A percentile compares a stretch with the other conserved stretches of the same genome.
Conservation (phyloP, 2,113 vertebrate species). For the Melanerpes formicivorus region DNA sequence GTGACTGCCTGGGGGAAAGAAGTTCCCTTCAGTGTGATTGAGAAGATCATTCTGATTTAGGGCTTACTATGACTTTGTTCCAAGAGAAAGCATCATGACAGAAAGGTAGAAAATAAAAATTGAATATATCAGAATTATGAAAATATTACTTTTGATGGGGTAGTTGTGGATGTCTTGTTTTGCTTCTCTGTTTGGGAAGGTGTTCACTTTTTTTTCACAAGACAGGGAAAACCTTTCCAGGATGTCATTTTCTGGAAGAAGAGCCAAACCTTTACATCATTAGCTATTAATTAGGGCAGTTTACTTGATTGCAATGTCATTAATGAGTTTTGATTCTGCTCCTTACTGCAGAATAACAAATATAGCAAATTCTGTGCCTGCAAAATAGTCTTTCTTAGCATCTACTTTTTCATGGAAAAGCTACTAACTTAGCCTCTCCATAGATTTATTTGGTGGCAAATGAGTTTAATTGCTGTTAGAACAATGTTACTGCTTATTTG, state of each 20-base stretch:
- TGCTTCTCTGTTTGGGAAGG: neutral
- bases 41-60: neutral
- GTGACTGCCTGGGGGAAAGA: neutral
- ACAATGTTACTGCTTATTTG: neutral
- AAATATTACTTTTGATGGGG: neutral
- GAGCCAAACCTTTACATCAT: neutral
- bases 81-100: neutral
- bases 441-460: neutral
- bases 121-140: neutral
- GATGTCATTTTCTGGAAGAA: neutral
- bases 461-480: neutral
- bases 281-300: neutral
- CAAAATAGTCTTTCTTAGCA: neutral
- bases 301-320: neutral
- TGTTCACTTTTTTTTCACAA: neutral
- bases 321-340: neutral
- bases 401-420: neutral
- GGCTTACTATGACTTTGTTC: neutral
- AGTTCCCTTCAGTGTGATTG: neutral
- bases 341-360: neutral
- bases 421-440: neutral
- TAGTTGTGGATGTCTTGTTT: neutral
- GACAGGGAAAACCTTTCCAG: neutral
- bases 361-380: neutral
- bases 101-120: neutral